Percentiles rank a stretch among this genome's conserved stretches.
These are phyloP conservation scores for Thymallus thymallus DNA, from an alignment of 2,113 vertebrate genomes.

Conservation along the genomic window DNA sequence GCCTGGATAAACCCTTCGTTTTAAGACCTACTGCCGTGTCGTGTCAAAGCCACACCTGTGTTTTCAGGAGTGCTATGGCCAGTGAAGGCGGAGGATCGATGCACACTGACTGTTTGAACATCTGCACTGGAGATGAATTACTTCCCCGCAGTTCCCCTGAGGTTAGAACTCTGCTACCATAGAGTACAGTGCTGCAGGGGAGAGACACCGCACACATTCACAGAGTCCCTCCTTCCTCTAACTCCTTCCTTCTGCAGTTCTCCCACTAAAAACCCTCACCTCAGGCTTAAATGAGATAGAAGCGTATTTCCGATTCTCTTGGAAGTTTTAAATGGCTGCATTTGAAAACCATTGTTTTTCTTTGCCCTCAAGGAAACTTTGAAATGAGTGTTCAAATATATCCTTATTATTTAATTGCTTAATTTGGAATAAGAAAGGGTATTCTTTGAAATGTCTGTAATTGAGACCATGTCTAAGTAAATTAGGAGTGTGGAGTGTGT, in stretches of 20 bases:
- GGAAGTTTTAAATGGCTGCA: background rate
- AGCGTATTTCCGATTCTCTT: background rate
- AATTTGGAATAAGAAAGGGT: conserved; percentile 6
- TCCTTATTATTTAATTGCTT: conserved; percentile 22
- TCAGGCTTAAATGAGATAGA: background rate
- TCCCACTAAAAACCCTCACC: background rate
- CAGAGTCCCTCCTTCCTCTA: background rate
- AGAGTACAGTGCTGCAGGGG: conserved; percentile 38
- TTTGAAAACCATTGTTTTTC: background rate
- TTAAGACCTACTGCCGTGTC: background rate
- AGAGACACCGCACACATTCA: conserved; percentile 22
- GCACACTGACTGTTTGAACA: conserved; percentile 51
- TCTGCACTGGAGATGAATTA: conserved; percentile 68
- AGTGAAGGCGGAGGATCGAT: conserved; percentile 43
- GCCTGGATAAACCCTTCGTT: conserved; percentile 10
- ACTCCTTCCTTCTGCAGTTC: conserved; percentile 1
- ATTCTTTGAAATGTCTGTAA: conserved; percentile 11
- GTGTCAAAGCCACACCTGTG: conserved; percentile 6
- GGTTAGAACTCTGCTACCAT: conserved; percentile 41
- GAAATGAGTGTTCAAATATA: conserved; percentile 6
- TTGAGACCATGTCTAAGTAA: background rate
- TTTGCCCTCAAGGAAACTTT: background rate
- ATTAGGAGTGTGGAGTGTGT: background rate
- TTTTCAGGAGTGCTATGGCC: conserved; percentile 16
- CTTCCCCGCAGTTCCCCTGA: conserved; percentile 20